A percentile compares a stretch with the other conserved stretches of the same genome.
phyloP scores from a whole-genome alignment of 2,797 vertebrate species.

The Distichodus sexfasciatus region DNA sequence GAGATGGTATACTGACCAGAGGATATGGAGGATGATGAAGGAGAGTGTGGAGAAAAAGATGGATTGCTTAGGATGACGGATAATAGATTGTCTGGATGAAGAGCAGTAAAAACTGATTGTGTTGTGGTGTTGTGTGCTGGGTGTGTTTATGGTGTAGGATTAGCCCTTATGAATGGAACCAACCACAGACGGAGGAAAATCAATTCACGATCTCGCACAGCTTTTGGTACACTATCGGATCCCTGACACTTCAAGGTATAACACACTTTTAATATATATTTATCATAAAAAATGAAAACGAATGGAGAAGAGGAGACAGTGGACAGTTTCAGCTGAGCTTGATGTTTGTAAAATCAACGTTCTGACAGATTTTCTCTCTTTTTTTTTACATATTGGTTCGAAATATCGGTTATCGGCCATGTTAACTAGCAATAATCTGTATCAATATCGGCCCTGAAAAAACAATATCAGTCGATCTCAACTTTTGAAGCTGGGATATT shows the following conservation, averaged over 20 bases:
- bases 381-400: too few species aligned
- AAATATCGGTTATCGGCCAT: too few species aligned
- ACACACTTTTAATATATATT: not conserved
- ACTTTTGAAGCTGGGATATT: too few species aligned
- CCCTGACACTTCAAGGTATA: constrained; percentile 85
- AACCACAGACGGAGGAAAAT: constrained; percentile 73
- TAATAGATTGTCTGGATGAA: not conserved
- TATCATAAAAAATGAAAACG: too few species aligned
- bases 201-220: constrained; percentile 83
- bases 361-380: too few species aligned
- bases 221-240: constrained; percentile 86
- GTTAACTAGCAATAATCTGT: too few species aligned
- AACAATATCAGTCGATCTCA: too few species aligned
- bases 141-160: constrained; percentile 56
- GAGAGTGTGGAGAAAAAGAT: not conserved
- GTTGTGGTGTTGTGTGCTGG: not conserved
- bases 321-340: too few species aligned
- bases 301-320: too few species aligned
- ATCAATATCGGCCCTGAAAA: too few species aligned
- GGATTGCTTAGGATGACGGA: not conserved
- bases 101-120: not conserved
- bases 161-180: constrained; percentile 83
- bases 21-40: not conserved
- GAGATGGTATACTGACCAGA: not conserved
- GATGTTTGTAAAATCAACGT: too few species aligned